A percentile compares a stretch with the other conserved stretches of the same genome.
These are phyloP conservation scores for Crotalus tigris DNA, from an alignment of 2,113 vertebrate genomes.

Conservation along the genomic window DNA sequence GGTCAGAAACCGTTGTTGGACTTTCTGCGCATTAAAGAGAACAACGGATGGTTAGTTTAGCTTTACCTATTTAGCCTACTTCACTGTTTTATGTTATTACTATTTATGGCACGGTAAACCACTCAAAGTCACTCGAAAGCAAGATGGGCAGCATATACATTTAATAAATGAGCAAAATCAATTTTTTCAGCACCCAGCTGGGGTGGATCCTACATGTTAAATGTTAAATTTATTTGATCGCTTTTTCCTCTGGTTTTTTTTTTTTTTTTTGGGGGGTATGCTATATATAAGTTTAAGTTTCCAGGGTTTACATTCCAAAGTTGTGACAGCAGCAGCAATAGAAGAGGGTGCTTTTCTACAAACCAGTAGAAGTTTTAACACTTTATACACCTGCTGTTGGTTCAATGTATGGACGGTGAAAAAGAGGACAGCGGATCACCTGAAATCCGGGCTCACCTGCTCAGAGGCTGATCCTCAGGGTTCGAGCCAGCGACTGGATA, in stretches of 20 bases:
- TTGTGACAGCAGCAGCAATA: not conserved
- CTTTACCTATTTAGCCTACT: too few species aligned
- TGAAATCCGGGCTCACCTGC: conserved; percentile 81
- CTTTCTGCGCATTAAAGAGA: not conserved
- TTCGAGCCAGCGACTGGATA: conserved; percentile 85
- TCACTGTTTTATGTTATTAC: too few species aligned
- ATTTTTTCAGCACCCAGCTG: too few species aligned
- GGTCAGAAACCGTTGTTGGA: not conserved
- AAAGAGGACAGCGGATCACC: conserved; percentile 52
- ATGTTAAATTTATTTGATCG: too few species aligned
- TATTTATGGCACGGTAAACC: too few species aligned
- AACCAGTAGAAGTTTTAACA: not conserved
- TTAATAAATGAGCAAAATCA: too few species aligned
- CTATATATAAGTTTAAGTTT: not conserved
- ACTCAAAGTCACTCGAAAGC: too few species aligned
- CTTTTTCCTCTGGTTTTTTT: too few species aligned
- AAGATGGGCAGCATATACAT: too few species aligned
- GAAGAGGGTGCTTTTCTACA: not conserved
- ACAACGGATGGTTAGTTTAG: not conserved
- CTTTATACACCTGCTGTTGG: not conserved
- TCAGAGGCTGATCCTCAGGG: conserved; percentile 85
- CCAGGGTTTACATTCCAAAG: accelerated
- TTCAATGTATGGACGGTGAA: not conserved
- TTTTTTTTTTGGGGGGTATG: too few species aligned
- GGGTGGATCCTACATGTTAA: too few species aligned